These are phyloP conservation scores for Collichthys lucidus DNA, from an alignment of 2,113 vertebrate genomes.

Conservation along the genomic window DNA sequence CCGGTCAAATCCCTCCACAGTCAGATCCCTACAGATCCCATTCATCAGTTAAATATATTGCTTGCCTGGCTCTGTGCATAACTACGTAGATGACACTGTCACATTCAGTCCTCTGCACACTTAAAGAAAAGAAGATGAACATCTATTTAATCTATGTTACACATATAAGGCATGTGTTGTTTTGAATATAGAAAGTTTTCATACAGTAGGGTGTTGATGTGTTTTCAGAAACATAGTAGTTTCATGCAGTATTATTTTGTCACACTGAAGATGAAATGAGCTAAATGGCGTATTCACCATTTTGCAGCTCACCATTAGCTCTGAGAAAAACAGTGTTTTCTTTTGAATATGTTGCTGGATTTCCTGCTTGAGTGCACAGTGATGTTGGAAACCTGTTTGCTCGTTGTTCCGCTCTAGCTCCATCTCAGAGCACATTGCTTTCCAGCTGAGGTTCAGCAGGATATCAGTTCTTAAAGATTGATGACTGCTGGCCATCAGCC, in stretches of 20 bases:
- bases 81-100: neutral
- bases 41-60: conserved; percentile 6
- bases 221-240: conserved; percentile 3
- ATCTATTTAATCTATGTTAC: neutral
- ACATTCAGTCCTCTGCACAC: neutral
- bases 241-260: conserved; percentile 18
- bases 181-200: conserved; percentile 5
- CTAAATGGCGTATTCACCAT: conserved; percentile 4
- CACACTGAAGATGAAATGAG: conserved; percentile 3
- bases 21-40: neutral
- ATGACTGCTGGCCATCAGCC: conserved; percentile 68
- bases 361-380: conserved; percentile 30
- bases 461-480: conserved; percentile 69
- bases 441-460: conserved; percentile 47
- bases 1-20: no score
- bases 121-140: neutral
- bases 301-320: conserved; percentile 18
- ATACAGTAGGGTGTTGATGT: neutral
- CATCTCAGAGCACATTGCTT: conserved; percentile 43
- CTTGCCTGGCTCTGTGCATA: neutral
- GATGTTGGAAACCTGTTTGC: conserved; percentile 41
- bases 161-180: neutral
- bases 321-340: conserved; percentile 17
- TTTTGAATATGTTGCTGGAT: conserved; percentile 24
- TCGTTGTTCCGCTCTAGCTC: conserved; percentile 47